Evolutionary conservation across 2,888 invertebrate genomes (phyloP).

Genomic region (Drosophila multiciliata): DNA sequence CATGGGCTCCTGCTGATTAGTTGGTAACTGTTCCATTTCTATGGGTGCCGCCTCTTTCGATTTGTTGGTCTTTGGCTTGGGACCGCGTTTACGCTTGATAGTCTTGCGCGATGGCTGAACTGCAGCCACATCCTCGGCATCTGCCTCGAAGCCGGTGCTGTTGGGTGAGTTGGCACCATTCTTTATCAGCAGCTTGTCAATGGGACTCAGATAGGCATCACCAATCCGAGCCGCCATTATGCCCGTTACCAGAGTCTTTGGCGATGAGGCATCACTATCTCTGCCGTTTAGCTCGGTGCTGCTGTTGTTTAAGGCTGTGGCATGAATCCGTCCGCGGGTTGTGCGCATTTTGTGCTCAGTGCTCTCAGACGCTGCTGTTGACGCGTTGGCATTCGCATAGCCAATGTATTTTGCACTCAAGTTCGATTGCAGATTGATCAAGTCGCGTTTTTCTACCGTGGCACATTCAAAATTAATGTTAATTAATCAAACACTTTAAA

Average conservation of each 20-base stretch:
- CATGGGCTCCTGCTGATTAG: too few relatives aligned
- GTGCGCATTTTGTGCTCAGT: conserved; percentile 60
- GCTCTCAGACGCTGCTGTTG: conserved; percentile 47
- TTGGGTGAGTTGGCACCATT: conserved; percentile 78
- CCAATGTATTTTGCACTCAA: conserved; percentile 84
- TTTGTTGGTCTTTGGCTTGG: conserved; percentile 34
- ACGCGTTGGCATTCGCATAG: conserved; percentile 62
- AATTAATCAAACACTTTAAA: background rate
- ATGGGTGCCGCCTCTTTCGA: background rate
- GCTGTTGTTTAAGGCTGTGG: conserved; percentile 18
- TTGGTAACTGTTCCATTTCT: background rate
- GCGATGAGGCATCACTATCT: conserved; percentile 46
- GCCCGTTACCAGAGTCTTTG: conserved; percentile 13
- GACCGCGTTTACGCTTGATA: conserved; percentile 57
- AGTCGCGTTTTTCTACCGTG: conserved; percentile 70
- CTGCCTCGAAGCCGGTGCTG: conserved; percentile 70
- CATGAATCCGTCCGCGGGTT: conserved; percentile 60
- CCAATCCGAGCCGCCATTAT: background rate
- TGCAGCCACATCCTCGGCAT: conserved; percentile 53
- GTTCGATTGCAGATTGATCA: conserved; percentile 80
- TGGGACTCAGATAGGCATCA: conserved; percentile 74
- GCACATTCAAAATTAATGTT: background rate
- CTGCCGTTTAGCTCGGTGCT: conserved; percentile 32
- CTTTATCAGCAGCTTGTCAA: conserved; percentile 82
- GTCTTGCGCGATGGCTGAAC: conserved; percentile 28